Percentiles rank a stretch among this genome's conserved stretches.
phyloP scores from a whole-genome alignment of 2,113 vertebrate species.

The Tyrannus savana region DNA sequence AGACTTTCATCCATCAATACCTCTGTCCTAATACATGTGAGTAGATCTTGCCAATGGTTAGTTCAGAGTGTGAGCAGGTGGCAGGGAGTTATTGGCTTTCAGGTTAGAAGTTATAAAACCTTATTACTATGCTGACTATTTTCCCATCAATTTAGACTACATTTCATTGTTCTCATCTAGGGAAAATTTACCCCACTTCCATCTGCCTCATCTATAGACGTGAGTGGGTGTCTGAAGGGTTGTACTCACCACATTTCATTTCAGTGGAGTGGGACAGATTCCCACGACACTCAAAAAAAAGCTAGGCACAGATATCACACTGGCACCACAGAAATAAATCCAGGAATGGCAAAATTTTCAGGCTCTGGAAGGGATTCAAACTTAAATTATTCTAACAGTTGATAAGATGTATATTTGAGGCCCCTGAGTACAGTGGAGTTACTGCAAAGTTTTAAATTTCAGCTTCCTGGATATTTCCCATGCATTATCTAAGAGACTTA shows the following conservation, averaged over 20 bases:
- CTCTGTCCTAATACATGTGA: not conserved
- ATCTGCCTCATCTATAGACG: not conserved
- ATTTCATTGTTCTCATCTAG: not conserved
- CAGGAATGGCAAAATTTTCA: slow-evolving; percentile 22
- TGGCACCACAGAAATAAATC: slow-evolving; percentile 1
- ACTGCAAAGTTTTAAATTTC: slow-evolving; percentile 8
- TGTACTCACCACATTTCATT: not conserved
- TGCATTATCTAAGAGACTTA: not conserved
- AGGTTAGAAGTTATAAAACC: not conserved
- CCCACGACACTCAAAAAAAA: not conserved
- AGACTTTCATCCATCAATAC: not conserved
- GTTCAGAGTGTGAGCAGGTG: not conserved
- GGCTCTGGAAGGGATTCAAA: not conserved
- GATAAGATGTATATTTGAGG: slow-evolving; percentile 5
- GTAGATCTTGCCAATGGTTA: not conserved
- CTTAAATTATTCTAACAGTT: slow-evolving; percentile 12
- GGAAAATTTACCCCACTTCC: not conserved
- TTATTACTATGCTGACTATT: not conserved
- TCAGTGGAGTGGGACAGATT: slow-evolving; percentile 4
- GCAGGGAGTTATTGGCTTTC: not conserved
- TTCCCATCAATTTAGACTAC: not conserved
- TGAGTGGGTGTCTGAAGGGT: not conserved
- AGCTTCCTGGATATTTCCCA: not conserved
- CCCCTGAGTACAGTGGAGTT: not conserved
- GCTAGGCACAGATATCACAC: not conserved